Conservation (phyloP, 2,113 vertebrate species). For the Phaetusa simplex region DNA sequence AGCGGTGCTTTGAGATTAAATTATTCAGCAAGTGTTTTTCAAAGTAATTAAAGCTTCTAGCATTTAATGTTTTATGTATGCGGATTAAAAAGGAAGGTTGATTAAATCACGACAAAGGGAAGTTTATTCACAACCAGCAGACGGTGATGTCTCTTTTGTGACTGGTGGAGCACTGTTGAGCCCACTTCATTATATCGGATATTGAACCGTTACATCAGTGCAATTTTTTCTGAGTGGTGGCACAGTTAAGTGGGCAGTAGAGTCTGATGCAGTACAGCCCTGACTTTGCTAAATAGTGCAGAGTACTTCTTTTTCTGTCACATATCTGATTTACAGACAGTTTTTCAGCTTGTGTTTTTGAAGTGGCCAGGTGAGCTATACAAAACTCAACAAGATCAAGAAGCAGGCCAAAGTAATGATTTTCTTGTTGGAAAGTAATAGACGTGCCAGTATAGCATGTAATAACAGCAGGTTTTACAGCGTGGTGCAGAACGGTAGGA, state of each 20-base stretch:
- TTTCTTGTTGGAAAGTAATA: conserved; percentile 50
- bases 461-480: conserved; percentile 37
- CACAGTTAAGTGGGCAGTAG: neutral
- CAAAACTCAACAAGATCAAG: conserved; percentile 12
- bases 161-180: conserved; percentile 13
- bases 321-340: neutral
- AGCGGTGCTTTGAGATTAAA: conserved; percentile 32
- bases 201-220: neutral
- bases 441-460: neutral
- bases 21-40: conserved; percentile 59
- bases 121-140: conserved; percentile 41
- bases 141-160: conserved; percentile 10
- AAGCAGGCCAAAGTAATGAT: conserved; percentile 24
- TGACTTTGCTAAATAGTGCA: neutral
- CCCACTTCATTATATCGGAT: neutral
- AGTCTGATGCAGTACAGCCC: neutral
- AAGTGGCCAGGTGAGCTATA: neutral
- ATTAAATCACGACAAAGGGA: conserved; percentile 60
- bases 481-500: neutral
- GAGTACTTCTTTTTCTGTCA: conserved; percentile 1
- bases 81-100: conserved; percentile 66
- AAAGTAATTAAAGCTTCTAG: conserved; percentile 64
- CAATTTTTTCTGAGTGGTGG: neutral
- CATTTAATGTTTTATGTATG: conserved; percentile 68
- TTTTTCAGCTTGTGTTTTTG: conserved; percentile 30